Evolutionary conservation across 2,888 invertebrate species (phyloP), one percentile per base, ranked within the genome.

Genomic region (Teleiodes luculella): DNA sequence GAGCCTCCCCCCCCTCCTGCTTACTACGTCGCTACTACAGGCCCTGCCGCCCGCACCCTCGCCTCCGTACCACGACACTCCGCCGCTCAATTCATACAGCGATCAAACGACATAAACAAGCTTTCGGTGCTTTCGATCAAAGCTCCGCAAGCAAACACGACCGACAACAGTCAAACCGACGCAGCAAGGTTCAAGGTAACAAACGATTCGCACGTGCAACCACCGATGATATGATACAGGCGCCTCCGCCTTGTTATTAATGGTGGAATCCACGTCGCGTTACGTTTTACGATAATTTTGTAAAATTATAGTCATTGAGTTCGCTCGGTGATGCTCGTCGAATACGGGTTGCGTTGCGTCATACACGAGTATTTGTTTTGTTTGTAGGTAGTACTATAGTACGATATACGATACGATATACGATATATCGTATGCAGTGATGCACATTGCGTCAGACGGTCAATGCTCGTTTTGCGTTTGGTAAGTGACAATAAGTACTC

Each of bases 1-100:
- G 58, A 60, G 64, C 64, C 55, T 66, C 61, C 63, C 56, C 59
- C 64, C 52, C 69, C 56, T 67, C 70, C 66, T 68, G 67, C 70
- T 78, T 83, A 82, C 83, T 84, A 83, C 82, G 81, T 60, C 76
- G 76, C 67, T 79, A 83, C 83, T 78, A 80, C 81, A 81, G 73
- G 76, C 81, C 79, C 67, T 71, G 59, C 70, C 70, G 69, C 60
- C 65, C 68, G 67, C 69, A 68, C 67, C 70, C 65, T 58, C 60
- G 58, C 63, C 73, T 63, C 63, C 66, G 68, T 74, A 76, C 73
- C 65, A 74, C 57, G 69, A 61, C 63, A 67, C 65, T 59, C 56
- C 60, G 57, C 60, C 51, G 52, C 56, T 41, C 18, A 18, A 52
- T 37, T 43, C 52, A 43, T 45, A 33, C n/a, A 52, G 54, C 57